A percentile compares a stretch with the other conserved stretches of the same genome.
Conservation (phyloP, 2,113 vertebrate species). For the Cynopterus brachyotis region DNA sequence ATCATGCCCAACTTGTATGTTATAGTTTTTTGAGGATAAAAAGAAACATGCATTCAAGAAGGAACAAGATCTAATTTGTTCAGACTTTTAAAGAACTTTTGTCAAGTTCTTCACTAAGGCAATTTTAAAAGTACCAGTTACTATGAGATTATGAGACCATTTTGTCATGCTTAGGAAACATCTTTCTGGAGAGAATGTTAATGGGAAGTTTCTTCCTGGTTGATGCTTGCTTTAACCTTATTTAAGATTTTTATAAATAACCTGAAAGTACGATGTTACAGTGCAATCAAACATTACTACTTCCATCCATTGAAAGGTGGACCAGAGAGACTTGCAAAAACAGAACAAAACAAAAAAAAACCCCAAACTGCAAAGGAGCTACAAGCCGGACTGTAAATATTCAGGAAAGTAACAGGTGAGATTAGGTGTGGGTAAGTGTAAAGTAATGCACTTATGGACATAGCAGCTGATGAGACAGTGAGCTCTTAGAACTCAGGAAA, state of each 20-base stretch:
- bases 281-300: not conserved
- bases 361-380: not conserved
- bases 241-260: constrained; percentile 38
- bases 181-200: constrained; percentile 34
- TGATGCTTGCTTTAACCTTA: not conserved
- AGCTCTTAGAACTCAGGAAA: not conserved
- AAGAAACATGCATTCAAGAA: constrained; percentile 7
- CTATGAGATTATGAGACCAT: not conserved
- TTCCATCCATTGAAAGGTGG: constrained; percentile 9
- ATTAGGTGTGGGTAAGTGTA: not conserved
- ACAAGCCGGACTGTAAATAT: not conserved
- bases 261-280: constrained; percentile 1
- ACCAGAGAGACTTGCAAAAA: not conserved
- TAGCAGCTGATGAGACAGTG: not conserved
- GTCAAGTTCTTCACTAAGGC: constrained; percentile 15
- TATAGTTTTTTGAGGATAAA: constrained; percentile 34
- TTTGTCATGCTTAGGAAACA: constrained; percentile 33
- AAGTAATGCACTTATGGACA: not conserved
- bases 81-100: constrained; percentile 21
- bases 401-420: not conserved
- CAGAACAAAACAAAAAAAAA: not conserved
- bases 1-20: not conserved
- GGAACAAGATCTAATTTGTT: not conserved
- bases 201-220: not conserved
- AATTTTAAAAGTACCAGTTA: constrained; percentile 30